Conservation (phyloP, 2,113 vertebrate species). For the Centrocercus urophasianus region DNA sequence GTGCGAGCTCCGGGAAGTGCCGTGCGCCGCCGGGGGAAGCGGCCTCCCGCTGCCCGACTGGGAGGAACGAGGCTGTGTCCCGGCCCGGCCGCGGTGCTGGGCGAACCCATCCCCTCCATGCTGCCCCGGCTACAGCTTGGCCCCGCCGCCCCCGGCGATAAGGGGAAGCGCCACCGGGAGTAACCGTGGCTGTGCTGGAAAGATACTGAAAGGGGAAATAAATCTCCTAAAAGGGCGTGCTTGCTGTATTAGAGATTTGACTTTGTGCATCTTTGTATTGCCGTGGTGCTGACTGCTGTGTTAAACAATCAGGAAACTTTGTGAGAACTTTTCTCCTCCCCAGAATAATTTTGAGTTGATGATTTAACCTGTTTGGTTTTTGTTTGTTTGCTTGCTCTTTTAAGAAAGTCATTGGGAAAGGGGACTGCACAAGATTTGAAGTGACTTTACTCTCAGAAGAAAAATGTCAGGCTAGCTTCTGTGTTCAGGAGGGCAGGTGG, state of each 20-base stretch:
- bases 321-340: neutral
- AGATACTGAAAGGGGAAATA: neutral
- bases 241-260: neutral
- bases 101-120: neutral
- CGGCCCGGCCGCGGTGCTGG: neutral
- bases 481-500: fast-evolving
- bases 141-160: neutral
- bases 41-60: neutral
- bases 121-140: neutral
- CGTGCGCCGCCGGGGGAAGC: neutral
- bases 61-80: neutral
- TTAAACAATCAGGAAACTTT: neutral
- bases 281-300: neutral
- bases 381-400: neutral
- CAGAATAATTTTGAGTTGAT: neutral
- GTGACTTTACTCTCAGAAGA: neutral
- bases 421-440: neutral
- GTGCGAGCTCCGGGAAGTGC: neutral
- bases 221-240: neutral
- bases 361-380: no score
- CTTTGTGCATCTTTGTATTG: neutral
- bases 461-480: neutral
- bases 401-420: neutral
- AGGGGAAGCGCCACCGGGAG: neutral
- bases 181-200: neutral